Percentiles rank a stretch among this genome's conserved stretches.
Conservation (phyloP, 2,113 vertebrate species). For the Neogobius melanostomus region DNA sequence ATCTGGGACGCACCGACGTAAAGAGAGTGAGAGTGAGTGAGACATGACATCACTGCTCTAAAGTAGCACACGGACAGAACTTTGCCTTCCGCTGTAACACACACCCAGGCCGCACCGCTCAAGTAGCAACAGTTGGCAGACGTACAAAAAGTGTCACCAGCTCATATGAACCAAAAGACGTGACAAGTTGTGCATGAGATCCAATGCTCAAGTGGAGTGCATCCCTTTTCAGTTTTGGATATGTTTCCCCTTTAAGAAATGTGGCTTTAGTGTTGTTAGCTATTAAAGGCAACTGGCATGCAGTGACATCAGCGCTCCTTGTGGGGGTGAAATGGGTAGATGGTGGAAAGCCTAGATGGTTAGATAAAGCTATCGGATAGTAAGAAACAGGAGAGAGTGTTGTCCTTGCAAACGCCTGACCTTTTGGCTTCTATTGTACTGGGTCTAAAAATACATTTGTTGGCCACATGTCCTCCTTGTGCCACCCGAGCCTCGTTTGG, state of each 20-base stretch:
- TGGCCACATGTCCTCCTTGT: constrained; percentile 32
- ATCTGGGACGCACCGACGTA: constrained; percentile 54
- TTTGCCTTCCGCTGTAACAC: constrained; percentile 43
- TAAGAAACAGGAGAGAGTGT: constrained; percentile 19
- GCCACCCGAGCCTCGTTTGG: constrained; percentile 37
- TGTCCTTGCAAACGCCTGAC: constrained; percentile 8
- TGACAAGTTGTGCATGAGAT: constrained; percentile 20
- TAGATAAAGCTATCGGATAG: constrained; percentile 31
- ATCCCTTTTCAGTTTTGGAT: constrained; percentile 28
- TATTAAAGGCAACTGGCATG: constrained; percentile 77
- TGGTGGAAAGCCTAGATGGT: constrained; percentile 7
- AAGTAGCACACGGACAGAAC: constrained; percentile 63
- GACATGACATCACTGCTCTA: constrained; percentile 72
- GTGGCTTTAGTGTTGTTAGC: constrained; percentile 70
- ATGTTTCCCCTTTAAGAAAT: constrained; percentile 72
- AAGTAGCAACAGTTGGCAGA: constrained; percentile 33
- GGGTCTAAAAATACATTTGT: constrained; percentile 33
- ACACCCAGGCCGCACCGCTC: constrained; percentile 47
- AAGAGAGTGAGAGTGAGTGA: constrained; percentile 65
- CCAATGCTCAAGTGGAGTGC: constrained; percentile 10
- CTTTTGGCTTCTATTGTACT: constrained; percentile 11
- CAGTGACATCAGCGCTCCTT: constrained; percentile 77
- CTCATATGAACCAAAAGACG: constrained; percentile 1
- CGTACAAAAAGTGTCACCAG: constrained; percentile 21
- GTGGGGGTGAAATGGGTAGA: constrained; percentile 31